Conservation (phyloP, 64 coral and sea anemone genomes). For the Cladopsammia gracilis region DNA sequence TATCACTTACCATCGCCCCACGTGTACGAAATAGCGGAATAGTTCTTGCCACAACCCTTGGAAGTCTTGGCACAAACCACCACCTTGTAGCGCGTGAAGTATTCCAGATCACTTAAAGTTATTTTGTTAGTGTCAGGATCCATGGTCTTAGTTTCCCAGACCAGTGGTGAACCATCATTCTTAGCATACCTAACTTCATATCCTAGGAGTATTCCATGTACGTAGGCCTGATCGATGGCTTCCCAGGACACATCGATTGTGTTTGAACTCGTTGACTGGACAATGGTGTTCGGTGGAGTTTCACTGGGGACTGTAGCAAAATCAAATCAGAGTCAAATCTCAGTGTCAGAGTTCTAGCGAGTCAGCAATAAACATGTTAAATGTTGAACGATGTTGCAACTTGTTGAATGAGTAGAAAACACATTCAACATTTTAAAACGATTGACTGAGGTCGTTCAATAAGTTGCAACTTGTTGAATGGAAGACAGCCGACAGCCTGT, state of each 20-base stretch:
- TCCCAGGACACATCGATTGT: slow-evolving; percentile 37
- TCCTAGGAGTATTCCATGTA: slow-evolving; percentile 38
- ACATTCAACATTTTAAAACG: no score
- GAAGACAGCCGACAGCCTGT: no score
- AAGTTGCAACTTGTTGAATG: no score
- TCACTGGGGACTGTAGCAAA: slow-evolving; percentile 6
- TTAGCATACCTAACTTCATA: slow-evolving; percentile 23
- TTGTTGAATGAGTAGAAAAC: no score
- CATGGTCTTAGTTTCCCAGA: neutral
- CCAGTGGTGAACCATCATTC: neutral
- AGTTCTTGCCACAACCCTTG: slow-evolving; percentile 35
- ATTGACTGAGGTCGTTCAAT: no score
- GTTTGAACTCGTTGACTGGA: neutral
- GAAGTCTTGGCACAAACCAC: slow-evolving; percentile 44
- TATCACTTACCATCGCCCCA: slow-evolving; percentile 52
- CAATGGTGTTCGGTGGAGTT: neutral
- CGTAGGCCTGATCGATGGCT: neutral
- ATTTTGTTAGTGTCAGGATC: neutral
- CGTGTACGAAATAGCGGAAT: slow-evolving; percentile 2
- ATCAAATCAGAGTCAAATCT: no score
- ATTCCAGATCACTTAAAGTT: neutral
- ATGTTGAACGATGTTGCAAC: no score
- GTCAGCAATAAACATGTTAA: neutral
- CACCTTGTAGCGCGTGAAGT: slow-evolving; percentile 40
- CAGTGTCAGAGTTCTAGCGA: no score